Percentiles rank a stretch among this genome's conserved stretches.
phyloP scores from a whole-genome alignment of 2,113 vertebrate species.

The Scomber scombrus region DNA sequence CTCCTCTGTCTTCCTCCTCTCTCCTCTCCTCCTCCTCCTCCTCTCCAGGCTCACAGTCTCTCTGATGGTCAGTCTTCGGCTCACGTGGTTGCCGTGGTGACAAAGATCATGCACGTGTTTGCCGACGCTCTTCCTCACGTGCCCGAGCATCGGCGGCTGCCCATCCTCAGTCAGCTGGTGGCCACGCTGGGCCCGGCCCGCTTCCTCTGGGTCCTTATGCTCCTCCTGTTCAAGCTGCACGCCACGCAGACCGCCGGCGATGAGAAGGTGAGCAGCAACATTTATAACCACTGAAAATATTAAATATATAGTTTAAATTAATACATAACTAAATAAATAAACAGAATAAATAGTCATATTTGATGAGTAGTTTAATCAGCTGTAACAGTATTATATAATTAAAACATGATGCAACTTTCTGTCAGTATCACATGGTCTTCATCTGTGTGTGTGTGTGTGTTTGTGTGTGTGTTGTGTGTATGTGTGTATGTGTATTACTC shows the following conservation, averaged over 20 bases:
- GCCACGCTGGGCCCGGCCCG: constrained; percentile 86
- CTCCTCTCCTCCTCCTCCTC: background rate
- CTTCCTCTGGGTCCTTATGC: constrained; percentile 94
- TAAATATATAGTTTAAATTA: no score
- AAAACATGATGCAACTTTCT: no score
- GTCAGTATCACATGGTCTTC: no score
- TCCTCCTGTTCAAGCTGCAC: constrained; percentile 92
- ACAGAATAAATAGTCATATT: no score
- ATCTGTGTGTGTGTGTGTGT: no score
- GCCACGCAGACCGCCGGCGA: constrained; percentile 85
- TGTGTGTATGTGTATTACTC: background rate
- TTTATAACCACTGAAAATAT: no score
- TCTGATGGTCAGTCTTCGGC: constrained; percentile 70
- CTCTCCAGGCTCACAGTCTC: constrained; percentile 86
- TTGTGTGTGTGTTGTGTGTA: background rate
- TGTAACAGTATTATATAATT: no score
- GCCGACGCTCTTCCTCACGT: constrained; percentile 95
- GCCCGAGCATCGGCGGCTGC: constrained; percentile 92
- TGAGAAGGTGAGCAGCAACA: constrained; percentile 86
- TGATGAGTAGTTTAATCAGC: no score
- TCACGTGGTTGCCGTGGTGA: constrained; percentile 85
- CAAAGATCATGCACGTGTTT: constrained; percentile 90
- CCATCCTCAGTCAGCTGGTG: constrained; percentile 89
- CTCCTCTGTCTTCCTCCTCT: accelerated
- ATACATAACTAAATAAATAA: no score